phyloP scores from a whole-genome alignment of 2,888 invertebrate species.

The Agonopterix subpropinquella region DNA sequence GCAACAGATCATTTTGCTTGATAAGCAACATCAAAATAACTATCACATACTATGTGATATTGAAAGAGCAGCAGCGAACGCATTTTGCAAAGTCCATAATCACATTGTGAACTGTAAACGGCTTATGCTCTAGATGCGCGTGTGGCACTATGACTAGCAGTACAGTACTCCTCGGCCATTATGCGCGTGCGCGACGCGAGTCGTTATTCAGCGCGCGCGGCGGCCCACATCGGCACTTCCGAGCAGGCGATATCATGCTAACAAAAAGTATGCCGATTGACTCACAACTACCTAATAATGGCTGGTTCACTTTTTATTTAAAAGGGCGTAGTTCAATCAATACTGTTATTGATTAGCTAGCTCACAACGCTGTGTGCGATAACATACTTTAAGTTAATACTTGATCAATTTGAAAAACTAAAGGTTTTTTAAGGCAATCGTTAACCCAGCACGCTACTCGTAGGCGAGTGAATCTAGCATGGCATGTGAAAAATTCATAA shows the following conservation, averaged over 20 bases:
- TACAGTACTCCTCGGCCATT: conserved; percentile 8
- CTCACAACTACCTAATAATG: not conserved
- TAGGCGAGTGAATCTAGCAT: too few species aligned
- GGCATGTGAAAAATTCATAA: too few species aligned
- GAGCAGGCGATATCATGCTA: conserved; percentile 1
- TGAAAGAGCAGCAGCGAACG: too few species aligned
- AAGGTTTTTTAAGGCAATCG: too few species aligned
- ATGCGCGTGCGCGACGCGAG: conserved; percentile 13
- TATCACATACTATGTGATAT: too few species aligned
- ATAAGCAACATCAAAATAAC: too few species aligned
- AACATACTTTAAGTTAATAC: not conserved
- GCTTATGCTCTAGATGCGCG: conserved; percentile 3
- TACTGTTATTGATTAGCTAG: not conserved
- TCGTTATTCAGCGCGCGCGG: conserved; percentile 26
- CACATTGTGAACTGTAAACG: conserved; percentile 9
- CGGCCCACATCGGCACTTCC: conserved; percentile 24
- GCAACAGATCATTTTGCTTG: too few species aligned
- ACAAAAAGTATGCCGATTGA: not conserved
- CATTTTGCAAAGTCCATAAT: too few species aligned
- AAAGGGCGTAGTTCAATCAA: not conserved
- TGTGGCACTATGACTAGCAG: too few species aligned
- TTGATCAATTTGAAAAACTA: too few species aligned
- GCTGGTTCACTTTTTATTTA: conserved; percentile 1
- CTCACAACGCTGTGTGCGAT: too few species aligned
- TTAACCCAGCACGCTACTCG: too few species aligned